Base-by-base conservation (phyloP, 2,888 invertebrate species). In the Rhorus exstirpatorius region DNA sequence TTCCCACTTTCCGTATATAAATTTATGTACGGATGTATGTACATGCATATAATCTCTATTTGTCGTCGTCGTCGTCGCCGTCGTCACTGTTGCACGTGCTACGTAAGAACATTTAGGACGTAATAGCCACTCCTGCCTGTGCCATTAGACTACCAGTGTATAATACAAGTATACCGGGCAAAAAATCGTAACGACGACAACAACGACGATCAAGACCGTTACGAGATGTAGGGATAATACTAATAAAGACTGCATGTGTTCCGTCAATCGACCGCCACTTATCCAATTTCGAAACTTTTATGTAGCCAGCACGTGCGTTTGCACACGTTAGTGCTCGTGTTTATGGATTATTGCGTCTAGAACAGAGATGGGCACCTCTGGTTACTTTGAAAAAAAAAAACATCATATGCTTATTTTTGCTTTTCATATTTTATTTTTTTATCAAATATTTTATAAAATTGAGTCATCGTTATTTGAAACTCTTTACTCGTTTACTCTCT, bases 241-340 rank as follows among this genome's bases (percentile, higher is more conserved):
- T 61, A 75, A 75, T 77, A 17, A 65, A 35, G n/a, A 14, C 8
- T 44, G 10, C 53, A 24, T 51, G 44, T 19, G 65, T 19, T 55
- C 55, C 14, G n/a, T 53, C 51, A 60, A 76, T 67, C 51, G 71
- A 38, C 41, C 21, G n/a, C 51, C 81, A 60, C 76, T 81, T 81
- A 77, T 81, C 51, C 71, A 81, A 81, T 81, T 81, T 58, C 31
- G 17, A 49, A 60, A 24, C n/a, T 31, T 6, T 58, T 70, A 51
- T 58, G 61, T 44, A 41, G 63, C 44, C 24, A 7, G 49, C 63
- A 76, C 76, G 71, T 60, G 75, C 68, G 53, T 71, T 8, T 35
- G 1, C 8, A 26, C 14, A 4, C n/a, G 49, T 14, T 49, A 14
- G 4, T 14, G n/a, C 49, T 14, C n/a, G 14, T n/a, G n/a, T n/a